Evolutionary conservation across 2,888 invertebrate genomes (phyloP).

Genomic region (Conomelus anceps): DNA sequence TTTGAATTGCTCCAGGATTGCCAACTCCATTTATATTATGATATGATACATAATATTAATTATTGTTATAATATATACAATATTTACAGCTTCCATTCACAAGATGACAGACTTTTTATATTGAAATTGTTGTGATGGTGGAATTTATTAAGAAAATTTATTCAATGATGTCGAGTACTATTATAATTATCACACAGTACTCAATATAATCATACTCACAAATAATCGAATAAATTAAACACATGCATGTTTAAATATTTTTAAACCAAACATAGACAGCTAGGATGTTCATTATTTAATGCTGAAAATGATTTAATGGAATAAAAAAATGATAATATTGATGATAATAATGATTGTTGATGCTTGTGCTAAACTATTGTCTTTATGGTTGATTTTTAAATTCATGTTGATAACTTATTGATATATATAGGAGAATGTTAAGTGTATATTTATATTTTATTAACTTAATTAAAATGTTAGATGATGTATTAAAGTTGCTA

Average conservation of each 20-base stretch:
- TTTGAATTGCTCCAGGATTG: background rate
- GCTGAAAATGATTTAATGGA: background rate
- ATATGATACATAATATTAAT: background rate
- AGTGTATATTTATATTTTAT: background rate
- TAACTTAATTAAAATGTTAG: too few species aligned
- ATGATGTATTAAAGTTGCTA: background rate
- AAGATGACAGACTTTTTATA: background rate
- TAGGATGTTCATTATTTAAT: background rate
- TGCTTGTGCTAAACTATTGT: background rate
- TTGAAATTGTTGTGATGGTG: background rate
- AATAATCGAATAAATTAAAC: too few species aligned
- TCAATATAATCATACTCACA: too few species aligned
- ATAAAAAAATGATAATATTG: background rate
- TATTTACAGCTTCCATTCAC: background rate
- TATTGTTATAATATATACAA: background rate
- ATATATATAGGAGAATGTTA: background rate
- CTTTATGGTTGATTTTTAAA: background rate
- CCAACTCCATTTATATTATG: background rate
- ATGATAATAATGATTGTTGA: background rate
- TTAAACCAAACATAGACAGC: background rate
- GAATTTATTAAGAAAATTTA: background rate
- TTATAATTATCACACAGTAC: background rate
- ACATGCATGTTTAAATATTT: too few species aligned
- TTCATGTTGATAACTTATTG: background rate
- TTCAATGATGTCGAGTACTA: background rate